A percentile compares a stretch with the other conserved stretches of the same genome.
phyloP scores from a whole-genome alignment of 2,797 vertebrate genomes.

The Schizopygopsis pylzovi region DNA sequence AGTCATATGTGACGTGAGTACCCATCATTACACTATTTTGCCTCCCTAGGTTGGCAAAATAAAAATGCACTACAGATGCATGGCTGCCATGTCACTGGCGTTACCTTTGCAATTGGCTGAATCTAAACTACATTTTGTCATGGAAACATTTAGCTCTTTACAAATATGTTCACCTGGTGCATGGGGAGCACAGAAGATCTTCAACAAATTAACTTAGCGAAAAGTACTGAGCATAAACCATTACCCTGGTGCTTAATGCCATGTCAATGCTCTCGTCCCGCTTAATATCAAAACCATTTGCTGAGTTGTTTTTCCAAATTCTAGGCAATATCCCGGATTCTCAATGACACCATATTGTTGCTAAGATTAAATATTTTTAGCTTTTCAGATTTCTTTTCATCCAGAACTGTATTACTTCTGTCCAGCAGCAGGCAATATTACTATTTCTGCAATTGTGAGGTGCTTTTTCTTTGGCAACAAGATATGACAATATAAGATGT shows the following conservation, averaged over 20 bases:
- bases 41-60: too few species aligned
- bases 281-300: conserved; percentile 11
- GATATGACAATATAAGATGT: conserved; percentile 9
- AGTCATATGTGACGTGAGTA: too few species aligned
- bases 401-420: neutral
- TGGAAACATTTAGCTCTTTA: conserved; percentile 8
- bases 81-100: neutral
- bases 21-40: too few species aligned
- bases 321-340: neutral
- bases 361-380: neutral
- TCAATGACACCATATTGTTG: neutral
- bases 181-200: neutral
- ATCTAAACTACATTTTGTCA: neutral
- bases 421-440: conserved; percentile 6
- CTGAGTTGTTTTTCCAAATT: neutral
- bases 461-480: conserved; percentile 9
- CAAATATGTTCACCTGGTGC: neutral
- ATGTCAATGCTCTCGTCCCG: neutral
- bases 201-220: neutral
- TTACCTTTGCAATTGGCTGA: conserved; percentile 15
- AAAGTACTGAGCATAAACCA: neutral
- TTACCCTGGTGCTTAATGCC: neutral
- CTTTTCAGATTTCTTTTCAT: conserved; percentile 1
- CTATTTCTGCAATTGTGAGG: neutral
- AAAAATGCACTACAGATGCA: neutral